Evolutionary conservation across 2,888 invertebrate species (phyloP).

Genomic region (Drosophila monieri): DNA sequence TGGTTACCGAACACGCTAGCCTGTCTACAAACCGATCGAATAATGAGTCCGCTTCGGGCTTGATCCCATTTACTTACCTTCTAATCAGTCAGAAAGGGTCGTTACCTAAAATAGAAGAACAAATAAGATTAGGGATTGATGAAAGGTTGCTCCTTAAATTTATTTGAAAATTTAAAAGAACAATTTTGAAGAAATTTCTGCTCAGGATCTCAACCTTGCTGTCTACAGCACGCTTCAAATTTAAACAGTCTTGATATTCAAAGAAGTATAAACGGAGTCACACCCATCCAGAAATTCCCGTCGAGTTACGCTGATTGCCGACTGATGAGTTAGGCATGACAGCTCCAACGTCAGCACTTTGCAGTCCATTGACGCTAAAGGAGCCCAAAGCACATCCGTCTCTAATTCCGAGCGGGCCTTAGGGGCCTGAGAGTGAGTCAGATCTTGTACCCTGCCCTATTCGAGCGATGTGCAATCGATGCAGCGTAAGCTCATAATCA

Average conservation of each 20-base stretch:
- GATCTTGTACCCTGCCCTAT: conserved; percentile 49
- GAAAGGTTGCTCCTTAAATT: background rate
- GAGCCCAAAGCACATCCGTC: conserved; percentile 19
- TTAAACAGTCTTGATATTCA: background rate
- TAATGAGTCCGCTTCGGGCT: background rate
- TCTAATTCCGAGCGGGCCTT: conserved; percentile 23
- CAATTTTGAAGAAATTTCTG: background rate
- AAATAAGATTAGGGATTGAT: conserved; percentile 11
- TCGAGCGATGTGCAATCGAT: conserved; percentile 68
- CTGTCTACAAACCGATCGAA: conserved; percentile 6
- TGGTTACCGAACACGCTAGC: conserved; percentile 17
- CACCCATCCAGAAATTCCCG: background rate
- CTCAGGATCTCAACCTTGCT: background rate
- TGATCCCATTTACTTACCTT: conserved; percentile 20
- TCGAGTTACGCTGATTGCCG: conserved; percentile 56
- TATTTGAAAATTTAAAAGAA: background rate
- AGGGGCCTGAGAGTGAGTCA: conserved; percentile 19
- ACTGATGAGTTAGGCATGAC: conserved; percentile 72
- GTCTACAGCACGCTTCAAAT: background rate
- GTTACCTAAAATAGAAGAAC: conserved; percentile 21
- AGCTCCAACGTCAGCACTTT: conserved; percentile 45
- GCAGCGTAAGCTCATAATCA: conserved; percentile 39
- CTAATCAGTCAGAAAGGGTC: conserved; percentile 2
- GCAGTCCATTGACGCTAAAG: conserved; percentile 65
- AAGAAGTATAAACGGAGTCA: background rate